Percentiles rank a stretch among this genome's conserved stretches.
phyloP scores from a whole-genome alignment of 2,113 vertebrate species.

The Butorides virescens region DNA sequence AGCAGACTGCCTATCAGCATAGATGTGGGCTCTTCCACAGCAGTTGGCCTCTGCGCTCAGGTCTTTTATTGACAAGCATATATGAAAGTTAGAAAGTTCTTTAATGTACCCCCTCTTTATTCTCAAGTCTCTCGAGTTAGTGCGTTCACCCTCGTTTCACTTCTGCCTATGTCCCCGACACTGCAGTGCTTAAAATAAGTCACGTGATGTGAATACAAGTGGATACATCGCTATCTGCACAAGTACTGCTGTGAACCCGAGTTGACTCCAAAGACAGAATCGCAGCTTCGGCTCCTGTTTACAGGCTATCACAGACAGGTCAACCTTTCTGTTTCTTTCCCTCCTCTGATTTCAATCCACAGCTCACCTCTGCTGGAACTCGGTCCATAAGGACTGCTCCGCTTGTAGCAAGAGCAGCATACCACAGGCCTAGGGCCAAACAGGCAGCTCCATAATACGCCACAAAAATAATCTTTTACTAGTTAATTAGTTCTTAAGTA shows the following conservation, averaged over 20 bases:
- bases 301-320: neutral
- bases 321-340: neutral
- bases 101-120: neutral
- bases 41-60: neutral
- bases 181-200: neutral
- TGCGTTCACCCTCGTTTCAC: neutral
- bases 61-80: neutral
- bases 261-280: neutral
- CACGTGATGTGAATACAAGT: neutral
- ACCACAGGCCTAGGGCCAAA: neutral
- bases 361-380: neutral
- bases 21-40: neutral
- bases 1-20: neutral
- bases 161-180: fast-evolving
- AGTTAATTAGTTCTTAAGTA: neutral
- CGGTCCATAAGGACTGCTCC: neutral
- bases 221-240: neutral
- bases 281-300: neutral
- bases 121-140: neutral
- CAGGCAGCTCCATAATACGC: neutral
- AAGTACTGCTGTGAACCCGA: neutral
- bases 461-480: neutral
- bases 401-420: neutral
- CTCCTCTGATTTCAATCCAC: neutral
- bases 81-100: neutral